Base-by-base conservation (phyloP, 2,113 vertebrate genomes). In the Perca flavescens region DNA sequence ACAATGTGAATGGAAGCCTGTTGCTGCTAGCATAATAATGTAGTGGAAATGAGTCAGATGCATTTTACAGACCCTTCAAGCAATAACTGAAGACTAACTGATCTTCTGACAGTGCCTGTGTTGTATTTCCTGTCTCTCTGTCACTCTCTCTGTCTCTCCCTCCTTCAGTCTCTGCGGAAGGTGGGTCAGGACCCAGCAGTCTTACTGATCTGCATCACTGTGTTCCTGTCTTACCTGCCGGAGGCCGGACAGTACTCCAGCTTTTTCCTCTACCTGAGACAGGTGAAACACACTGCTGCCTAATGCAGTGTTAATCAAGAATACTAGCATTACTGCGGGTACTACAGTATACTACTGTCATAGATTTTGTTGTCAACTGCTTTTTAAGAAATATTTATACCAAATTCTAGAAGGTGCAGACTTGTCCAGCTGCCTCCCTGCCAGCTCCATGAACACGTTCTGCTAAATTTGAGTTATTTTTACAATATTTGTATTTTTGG, bases 181-280 rank as follows among this genome's bases (percentile, higher is more conserved):
- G 96, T 98, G 88, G 97, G 96, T n/a, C 97, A 98, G 94, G 97
- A 99, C 92, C 92, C 96, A 34, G 95, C 95, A 0, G 95, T 99
- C 66, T 94, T 98, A 25, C 92, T 95, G 0, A 98, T 98, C 90
- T 99, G 97, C 66, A 95, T 99, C 92, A 98, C 97, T 0, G 97
- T 99, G 70, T 98, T 99, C 89, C 94, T 99, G 65, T 99, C 97
- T 0, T 99, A 99, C 64, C 93, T 99, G 52, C 97, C 98, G 0
- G 98, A 99, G 86, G 97, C 97, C 15, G 98, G 98, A 40, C 98
- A 99, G 70, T 99, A 99, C 94, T 99, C 98, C 79, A 99, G 97
- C 88, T 99, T 99, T 94, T 99, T 99, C 93, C 96, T 99, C 25
- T 99, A 99, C 92, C 95, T 99, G 74, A 92, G 96, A 91, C 97